Evolutionary conservation across 2,113 vertebrate species (phyloP).

Genomic region (Crypturellus undulatus): DNA sequence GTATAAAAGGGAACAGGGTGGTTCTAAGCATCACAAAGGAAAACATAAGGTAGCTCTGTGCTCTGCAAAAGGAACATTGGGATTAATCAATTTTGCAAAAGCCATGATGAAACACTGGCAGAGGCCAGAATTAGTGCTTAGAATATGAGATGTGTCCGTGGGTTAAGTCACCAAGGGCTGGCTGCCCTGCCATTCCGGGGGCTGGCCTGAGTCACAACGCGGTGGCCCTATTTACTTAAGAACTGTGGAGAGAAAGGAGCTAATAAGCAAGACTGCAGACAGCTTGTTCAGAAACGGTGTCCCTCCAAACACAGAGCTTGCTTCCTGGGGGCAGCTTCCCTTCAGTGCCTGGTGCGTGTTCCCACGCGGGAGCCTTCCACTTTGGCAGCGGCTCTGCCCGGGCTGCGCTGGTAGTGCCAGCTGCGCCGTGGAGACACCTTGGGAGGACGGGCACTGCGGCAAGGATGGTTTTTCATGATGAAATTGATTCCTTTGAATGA

Average conservation of each 20-base stretch:
- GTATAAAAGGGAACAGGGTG: accelerated
- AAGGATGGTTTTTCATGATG: no score
- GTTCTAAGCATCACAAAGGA: neutral
- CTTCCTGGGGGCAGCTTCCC: neutral
- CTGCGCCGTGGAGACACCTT: neutral
- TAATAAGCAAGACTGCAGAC: neutral
- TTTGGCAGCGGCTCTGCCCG: no score
- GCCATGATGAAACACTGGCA: accelerated
- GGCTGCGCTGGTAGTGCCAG: no score
- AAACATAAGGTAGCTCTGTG: neutral
- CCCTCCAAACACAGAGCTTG: neutral
- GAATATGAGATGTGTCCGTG: neutral
- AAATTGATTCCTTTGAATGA: neutral
- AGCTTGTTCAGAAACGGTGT: neutral
- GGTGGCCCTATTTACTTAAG: neutral
- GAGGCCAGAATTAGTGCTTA: neutral
- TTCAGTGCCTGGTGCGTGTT: neutral
- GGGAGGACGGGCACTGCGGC: neutral
- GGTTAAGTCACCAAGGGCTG: neutral
- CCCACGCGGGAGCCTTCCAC: neutral
- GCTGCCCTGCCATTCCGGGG: neutral
- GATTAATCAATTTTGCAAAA: neutral
- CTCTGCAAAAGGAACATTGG: neutral
- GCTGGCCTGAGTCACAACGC: neutral
- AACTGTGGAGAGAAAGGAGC: no score